Evolutionary conservation across 2,888 invertebrate genomes (phyloP).

Genomic region (Heterodera filipjevi): DNA sequence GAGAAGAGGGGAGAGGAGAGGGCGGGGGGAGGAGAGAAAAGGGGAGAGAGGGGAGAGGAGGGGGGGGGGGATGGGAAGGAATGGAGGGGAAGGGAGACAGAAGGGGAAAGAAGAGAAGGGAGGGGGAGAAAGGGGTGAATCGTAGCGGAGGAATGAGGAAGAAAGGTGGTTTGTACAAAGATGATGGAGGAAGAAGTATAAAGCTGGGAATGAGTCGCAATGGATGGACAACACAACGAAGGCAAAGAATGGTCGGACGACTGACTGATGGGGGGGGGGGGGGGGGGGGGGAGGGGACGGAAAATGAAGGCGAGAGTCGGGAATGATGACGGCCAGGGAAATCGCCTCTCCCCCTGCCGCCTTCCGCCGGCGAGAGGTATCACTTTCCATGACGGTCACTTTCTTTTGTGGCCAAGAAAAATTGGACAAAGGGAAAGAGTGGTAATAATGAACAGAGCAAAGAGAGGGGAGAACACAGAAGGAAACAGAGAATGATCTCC

Average conservation of each 20-base stretch:
- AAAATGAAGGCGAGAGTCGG: background rate
- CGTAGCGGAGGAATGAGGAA: conserved; percentile 3
- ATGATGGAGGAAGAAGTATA: background rate
- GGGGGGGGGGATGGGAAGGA: background rate
- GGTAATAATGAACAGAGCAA: background rate
- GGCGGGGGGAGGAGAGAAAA: background rate
- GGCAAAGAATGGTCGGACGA: background rate
- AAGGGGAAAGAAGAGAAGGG: background rate
- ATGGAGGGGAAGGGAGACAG: background rate
- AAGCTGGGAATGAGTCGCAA: background rate
- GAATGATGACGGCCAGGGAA: background rate
- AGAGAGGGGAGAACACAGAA: background rate
- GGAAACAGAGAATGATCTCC: too few relatives aligned
- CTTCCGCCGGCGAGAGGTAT: background rate
- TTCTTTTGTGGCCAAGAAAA: background rate
- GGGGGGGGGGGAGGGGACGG: background rate
- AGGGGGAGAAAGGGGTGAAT: background rate
- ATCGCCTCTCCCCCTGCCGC: background rate
- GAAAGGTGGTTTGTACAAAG: background rate
- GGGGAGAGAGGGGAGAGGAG: background rate
- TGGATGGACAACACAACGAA: background rate
- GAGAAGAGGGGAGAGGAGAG: background rate
- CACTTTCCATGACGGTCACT: background rate
- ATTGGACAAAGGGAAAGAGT: background rate
- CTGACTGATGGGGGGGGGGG: too few relatives aligned